Percentiles rank a stretch among this genome's conserved stretches.
Evolutionary conservation across 2,113 vertebrate genomes (phyloP).

Genomic region (Pelecanus crispus): DNA sequence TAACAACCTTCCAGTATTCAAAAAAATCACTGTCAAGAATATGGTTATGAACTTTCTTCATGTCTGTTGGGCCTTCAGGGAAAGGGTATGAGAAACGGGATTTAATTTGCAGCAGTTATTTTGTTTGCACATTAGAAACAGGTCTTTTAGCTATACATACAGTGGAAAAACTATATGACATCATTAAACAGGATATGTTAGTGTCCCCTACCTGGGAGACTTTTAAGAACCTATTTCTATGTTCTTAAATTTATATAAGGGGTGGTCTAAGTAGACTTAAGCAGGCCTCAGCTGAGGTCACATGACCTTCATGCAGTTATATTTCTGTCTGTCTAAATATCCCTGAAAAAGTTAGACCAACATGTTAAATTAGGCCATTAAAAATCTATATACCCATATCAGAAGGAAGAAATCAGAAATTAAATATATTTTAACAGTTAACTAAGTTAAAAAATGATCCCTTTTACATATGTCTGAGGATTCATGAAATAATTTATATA

Average conservation of each 20-base stretch:
- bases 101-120: background rate
- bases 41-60: background rate
- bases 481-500: background rate
- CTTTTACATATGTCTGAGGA: background rate
- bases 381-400: background rate
- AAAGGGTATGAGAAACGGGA: background rate
- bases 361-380: background rate
- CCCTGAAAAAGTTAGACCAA: background rate
- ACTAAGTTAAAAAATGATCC: background rate
- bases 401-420: background rate
- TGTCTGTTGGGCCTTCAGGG: background rate
- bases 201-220: background rate
- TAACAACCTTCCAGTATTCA: background rate
- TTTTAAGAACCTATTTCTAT: background rate
- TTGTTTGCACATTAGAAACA: background rate
- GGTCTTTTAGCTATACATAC: background rate
- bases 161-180: background rate
- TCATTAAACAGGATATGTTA: background rate
- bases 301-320: background rate
- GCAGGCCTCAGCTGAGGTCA: background rate
- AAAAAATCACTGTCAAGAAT: background rate
- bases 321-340: background rate
- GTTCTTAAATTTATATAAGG: background rate
- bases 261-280: background rate
- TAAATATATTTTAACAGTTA: background rate